These are phyloP conservation scores for Oligia strigilis DNA, from an alignment of 2,888 invertebrate species.

Conservation along the genomic window DNA sequence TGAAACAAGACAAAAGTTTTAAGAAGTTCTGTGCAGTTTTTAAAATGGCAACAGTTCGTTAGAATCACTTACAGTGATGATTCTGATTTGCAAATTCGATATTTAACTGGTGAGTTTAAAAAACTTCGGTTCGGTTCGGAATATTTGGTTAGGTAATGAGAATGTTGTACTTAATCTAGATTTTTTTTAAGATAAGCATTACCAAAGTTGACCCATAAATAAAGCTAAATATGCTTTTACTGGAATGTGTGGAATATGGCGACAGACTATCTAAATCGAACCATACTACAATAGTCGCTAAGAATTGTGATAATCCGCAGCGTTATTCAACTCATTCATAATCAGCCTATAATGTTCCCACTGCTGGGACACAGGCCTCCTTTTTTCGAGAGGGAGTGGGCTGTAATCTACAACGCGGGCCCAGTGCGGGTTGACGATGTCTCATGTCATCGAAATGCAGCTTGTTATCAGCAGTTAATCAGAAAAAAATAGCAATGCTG, in stretches of 20 bases:
- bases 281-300: background rate
- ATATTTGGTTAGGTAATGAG: background rate
- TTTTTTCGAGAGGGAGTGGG: background rate
- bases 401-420: background rate
- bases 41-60: background rate
- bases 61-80: background rate
- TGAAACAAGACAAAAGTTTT: conserved; percentile 68
- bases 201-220: background rate
- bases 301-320: background rate
- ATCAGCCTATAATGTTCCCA: too few species aligned
- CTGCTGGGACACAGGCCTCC: too few species aligned
- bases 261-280: background rate
- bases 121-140: background rate
- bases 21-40: background rate
- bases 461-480: background rate
- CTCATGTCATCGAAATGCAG: background rate
- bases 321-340: background rate
- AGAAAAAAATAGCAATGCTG: background rate
- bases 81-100: background rate
- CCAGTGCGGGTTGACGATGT: background rate
- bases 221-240: background rate
- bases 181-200: background rate
- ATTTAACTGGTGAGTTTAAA: background rate
- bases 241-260: background rate
- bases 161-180: background rate